phyloP scores from a whole-genome alignment of 2,113 vertebrate species.

The Sinocyclocheilus grahami region DNA sequence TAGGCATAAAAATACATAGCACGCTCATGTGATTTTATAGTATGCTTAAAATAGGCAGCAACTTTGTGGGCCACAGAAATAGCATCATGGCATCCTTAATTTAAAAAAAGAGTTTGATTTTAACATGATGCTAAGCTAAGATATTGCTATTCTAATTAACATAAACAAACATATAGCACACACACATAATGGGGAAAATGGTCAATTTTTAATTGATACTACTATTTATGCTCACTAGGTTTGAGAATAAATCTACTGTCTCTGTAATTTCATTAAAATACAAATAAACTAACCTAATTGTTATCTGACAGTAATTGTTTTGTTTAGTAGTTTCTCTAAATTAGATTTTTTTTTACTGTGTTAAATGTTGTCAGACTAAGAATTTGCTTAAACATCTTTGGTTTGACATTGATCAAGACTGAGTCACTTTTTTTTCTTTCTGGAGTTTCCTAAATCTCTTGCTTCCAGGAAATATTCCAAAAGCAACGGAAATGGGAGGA shows the following conservation, averaged over 20 bases:
- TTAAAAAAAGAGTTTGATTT: background rate
- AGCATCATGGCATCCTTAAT: background rate
- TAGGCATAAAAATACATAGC: background rate
- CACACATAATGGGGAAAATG: background rate
- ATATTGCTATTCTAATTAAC: background rate
- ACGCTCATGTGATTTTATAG: background rate
- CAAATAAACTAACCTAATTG: no score
- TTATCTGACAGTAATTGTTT: no score
- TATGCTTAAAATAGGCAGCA: background rate
- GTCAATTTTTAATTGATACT: background rate
- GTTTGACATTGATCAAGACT: background rate
- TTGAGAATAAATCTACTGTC: no score
- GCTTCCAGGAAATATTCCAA: slow-evolving; percentile 55
- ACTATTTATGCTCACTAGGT: no score
- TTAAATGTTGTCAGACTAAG: background rate
- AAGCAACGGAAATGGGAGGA: slow-evolving; percentile 42
- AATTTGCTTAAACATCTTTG: background rate
- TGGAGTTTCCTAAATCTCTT: slow-evolving; percentile 60
- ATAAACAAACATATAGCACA: background rate
- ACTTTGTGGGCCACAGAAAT: background rate
- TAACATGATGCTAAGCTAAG: background rate
- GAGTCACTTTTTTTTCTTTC: slow-evolving; percentile 52
- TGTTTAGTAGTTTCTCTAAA: background rate
- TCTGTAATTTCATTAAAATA: no score
- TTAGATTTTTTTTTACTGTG: background rate